phyloP scores from a whole-genome alignment of 2,797 vertebrate species.

The Vultur gryphus region DNA sequence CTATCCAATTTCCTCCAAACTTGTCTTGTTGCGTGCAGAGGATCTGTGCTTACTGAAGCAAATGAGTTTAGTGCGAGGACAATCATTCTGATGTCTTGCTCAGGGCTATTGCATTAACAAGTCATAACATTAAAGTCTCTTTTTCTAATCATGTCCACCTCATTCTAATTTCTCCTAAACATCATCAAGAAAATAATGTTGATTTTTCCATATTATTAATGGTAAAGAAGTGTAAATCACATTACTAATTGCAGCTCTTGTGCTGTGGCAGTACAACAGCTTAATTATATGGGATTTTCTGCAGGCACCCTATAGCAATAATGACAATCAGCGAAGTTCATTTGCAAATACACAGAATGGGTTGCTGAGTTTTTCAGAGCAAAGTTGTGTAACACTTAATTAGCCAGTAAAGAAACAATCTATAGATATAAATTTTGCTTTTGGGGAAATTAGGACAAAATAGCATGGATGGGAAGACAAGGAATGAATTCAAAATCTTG shows the following conservation, averaged over 20 bases:
- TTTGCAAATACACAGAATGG: not conserved
- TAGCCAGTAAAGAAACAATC: slow-evolving; percentile 25
- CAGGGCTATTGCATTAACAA: slow-evolving; percentile 53
- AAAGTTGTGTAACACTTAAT: slow-evolving; percentile 10
- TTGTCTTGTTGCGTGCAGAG: slow-evolving; percentile 52
- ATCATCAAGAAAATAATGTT: slow-evolving; percentile 34
- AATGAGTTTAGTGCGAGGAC: slow-evolving; percentile 56
- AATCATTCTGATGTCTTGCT: slow-evolving; percentile 63
- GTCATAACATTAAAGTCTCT: slow-evolving; percentile 46
- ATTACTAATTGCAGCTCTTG: slow-evolving; percentile 8
- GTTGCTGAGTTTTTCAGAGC: slow-evolving; percentile 9
- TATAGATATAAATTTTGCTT: slow-evolving; percentile 20
- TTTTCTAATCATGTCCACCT: slow-evolving; percentile 36
- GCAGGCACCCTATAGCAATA: slow-evolving; percentile 36
- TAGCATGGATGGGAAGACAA: not conserved
- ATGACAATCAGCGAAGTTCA: slow-evolving; percentile 2
- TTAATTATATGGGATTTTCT: slow-evolving; percentile 29
- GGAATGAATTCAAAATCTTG: not conserved
- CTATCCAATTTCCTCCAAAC: slow-evolving; percentile 49
- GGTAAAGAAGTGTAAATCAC: slow-evolving; percentile 37
- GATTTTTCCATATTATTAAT: slow-evolving; percentile 36
- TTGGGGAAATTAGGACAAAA: slow-evolving; percentile 9
- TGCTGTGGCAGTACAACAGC: not conserved
- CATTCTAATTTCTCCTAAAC: slow-evolving; percentile 38
- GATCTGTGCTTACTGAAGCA: slow-evolving; percentile 65